Evolutionary conservation across 2,113 vertebrate species (phyloP), one percentile per base, ranked within the genome.

Genomic region (Megaceryle torquata): DNA sequence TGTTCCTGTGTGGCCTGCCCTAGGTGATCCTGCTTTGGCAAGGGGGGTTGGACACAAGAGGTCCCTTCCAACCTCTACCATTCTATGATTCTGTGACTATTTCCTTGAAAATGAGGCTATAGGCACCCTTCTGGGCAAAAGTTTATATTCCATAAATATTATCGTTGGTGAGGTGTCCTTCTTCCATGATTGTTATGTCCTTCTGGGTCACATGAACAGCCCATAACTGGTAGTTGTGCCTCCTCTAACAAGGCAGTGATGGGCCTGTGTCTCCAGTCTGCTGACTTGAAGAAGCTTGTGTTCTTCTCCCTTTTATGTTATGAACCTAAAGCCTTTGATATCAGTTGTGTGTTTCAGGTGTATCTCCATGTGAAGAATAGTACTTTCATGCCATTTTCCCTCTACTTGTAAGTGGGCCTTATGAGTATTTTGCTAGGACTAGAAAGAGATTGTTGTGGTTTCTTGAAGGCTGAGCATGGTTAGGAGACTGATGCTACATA

Each of bases 201-300:
- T 75, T 68, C 56, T 78, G 74, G 25, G 31, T 74, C 50, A 28
- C 7, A 4, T 19, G 9, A 78, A 35, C 31, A 94, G 50, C 37
- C n/a, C 10, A 0, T 14, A 13, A 68, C 12, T 46, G 29, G 2
- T 61, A 80, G 72, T 43, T 41, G 8, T 81, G n/a, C 25, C 39
- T 90, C 26, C 15, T 2, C 2, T 33, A 43, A 15, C 21, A 77
- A 50, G 54, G n/a, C 59, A 77, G 37, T 0, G 0, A 16, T 50
- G 80, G 39, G 26, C 28, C 41, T 41, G 26, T 37, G 82, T 35
- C 57, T 78, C 41, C 12, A 44, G 2, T 56, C 51, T 44, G 18
- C 31, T 72, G 11, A 39, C 67, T 59, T 78, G 26, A 9, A 71
- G 28, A 5, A 11, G 22, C 28, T 67, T 75, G 22, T 22, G 2